Base-by-base conservation (phyloP, 2,113 vertebrate genomes). In the Leptobrachium leishanense region DNA sequence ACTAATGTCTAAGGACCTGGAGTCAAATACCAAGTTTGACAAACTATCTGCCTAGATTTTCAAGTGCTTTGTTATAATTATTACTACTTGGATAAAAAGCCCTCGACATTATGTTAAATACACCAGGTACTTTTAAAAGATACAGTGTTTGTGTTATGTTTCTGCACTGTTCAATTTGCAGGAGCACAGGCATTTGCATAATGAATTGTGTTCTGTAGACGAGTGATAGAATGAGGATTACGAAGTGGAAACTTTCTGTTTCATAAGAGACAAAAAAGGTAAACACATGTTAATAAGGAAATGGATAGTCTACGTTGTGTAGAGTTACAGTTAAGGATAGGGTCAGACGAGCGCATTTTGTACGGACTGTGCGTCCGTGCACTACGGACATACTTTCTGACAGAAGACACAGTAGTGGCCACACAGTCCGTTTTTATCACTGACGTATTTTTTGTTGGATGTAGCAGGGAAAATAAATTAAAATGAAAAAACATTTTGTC, bases 1-100 rank as follows among this genome's bases (percentile, higher is more conserved):
- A 6, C 75, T 44, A 59, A 10, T 53, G 57, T 57, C 66, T 76
- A 55, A 68, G 55, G 57, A 76, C 54, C 43, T 39, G 59, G 75
- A 68, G 68, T 65, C 66, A 76, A 54, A 76, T 13, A 50, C 40
- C 57, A 55, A 70, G 65, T 67, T 54, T 13, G 11, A 39, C 50
- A 70, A 46, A 53, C 42, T 31, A 31, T 31, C 20, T 31, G 20
- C 20, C 20, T 31, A 31, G 0, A 31, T 31, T 31, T 31, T 31
- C 20, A 31, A 31, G 20, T 31, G 20, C 20, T 31, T 31, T 31
- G 20, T 31, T 57, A 46, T 59, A 46, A 77, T 46, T 44, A 44
- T 8, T 41, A 20, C 54, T 46, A 62, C 41, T 76, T 76, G 50
- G 68, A 57, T 5, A 40, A 12, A 15, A 15, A 12, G 6, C 9